Evolutionary conservation across 2,888 invertebrate species (phyloP), one percentile per base, ranked within the genome.

Genomic region (Caenorhabditis angaria): DNA sequence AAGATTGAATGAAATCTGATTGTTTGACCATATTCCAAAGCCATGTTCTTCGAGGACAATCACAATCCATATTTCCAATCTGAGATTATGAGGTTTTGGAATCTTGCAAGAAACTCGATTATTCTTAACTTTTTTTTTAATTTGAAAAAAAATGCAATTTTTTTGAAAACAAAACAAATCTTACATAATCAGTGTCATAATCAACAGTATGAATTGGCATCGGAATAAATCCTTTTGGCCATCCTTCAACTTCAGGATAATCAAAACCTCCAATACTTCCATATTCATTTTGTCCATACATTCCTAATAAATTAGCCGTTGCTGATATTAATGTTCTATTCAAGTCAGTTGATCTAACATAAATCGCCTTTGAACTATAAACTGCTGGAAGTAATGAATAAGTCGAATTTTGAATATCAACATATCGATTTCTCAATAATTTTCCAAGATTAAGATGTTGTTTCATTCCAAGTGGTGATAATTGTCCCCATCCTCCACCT

Each of bases 341-440:
- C 6, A 92, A 92, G 89, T 94, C 93, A 0, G 94, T 94, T 53
- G 94, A 93, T 64, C 90, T 89, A 0, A 93, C 88, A 80, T 90
- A 89, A 59, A 93, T 90, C 25, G 18, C 22, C 27, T 54, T 25
- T 54, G 41, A 41, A 41, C 18, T 41, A 93, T 41, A 41, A 6
- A 10, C 5, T 10, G 14, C 18, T 14, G 41, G 41, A 5, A 41
- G 14, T 10, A 41, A 41, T 6, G 41, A 14, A 41, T 41, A 41
- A 41, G 41, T 41, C 5, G 41, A 41, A 4, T 41, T 41, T 5
- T 3, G 14, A 6, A 14, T 14, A 41, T 41, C 41, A 41, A 78
- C 63, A 63, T 80, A 80, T 27, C 80, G 70, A 18, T 67, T 57
- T 10, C 78, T 51, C 10, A 80, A 50, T 41, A 65, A 68, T 54